Base-by-base conservation (phyloP, 2,113 vertebrate genomes). In the Riparia riparia region DNA sequence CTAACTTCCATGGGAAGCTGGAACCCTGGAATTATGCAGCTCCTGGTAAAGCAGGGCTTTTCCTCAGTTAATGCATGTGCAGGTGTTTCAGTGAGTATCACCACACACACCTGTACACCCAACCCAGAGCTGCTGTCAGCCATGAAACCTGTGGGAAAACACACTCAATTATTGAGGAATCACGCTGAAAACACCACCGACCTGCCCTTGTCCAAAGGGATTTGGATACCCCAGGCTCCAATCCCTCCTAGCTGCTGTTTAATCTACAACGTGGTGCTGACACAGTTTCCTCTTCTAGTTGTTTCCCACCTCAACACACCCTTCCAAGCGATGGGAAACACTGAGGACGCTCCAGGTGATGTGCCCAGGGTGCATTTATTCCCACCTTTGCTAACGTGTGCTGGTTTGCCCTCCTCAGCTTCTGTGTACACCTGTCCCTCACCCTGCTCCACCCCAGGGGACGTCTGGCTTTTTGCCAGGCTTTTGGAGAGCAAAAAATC, bases 1-100 rank as follows among this genome's bases (percentile, higher is more conserved):
- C 45, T 29, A 65, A 50, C 31, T 49, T 76, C 74, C 12, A 0
- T 2, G 1, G 42, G 63, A 73, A 70, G 47, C 66, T 50, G 81
- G 17, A 79, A 53, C 3, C 9, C 78, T 57, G 2, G 47, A 77
- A 86, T 82, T 50, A 76, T 0, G 13, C 41, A 78, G 84, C n/a
- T 70, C 57, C 63, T 31, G 79, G 39, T 47, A 29, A 34, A 21
- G 63, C 12, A 44, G 32, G 50, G 72, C 26, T 84, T 83, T 28
- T 51, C n/a, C 1, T 17, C n/a, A 57, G 74, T 18, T 79, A 22
- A 0, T 3, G 15, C 0, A 0, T 10, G 41, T 15, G 31, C 44
- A 73, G 18, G 50, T 50, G 44, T 54, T 74, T 29, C 56, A 47
- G 72, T 29, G 74, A 39, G 18, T 7, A 41, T 14, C 53, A 64